Evolutionary conservation across 2,113 vertebrate species (phyloP), one percentile per base, ranked within the genome.

Genomic region (Rana temporaria): DNA sequence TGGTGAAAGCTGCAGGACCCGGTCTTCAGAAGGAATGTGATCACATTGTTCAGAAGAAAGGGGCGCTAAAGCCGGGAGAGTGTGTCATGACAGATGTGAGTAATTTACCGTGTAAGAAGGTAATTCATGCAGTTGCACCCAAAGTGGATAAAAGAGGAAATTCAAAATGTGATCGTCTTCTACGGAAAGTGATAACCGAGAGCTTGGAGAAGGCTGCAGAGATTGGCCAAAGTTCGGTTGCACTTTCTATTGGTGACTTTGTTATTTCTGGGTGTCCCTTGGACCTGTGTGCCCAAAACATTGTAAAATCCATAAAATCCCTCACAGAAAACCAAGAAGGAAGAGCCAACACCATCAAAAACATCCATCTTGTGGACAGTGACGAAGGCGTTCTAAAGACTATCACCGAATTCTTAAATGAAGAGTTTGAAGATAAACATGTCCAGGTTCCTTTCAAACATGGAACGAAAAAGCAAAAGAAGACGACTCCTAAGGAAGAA

Each of bases 101-200:
- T 1, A 87, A 20, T 0, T 93, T 97, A 0, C 87, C 78, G 0
- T 98, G 94, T 85, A 91, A 84, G 69, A 89, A 89, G 0, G 59
- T 98, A 15, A 93, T 98, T 56, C 95, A 96, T 0, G 93, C 90
- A 0, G 89, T 96, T 1, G 94, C 86, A 32, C 95, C 96, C 52
- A 38, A 0, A 7, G 96, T 90, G 92, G 85, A 53, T 0, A 0
- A 0, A 0, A 0, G 42, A 0, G 57, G 89, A 0, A 2, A 19
- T 19, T 6, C 32, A 0, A 86, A 16, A 42, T 84, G 90, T 0
- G 0, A 60, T 4, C 1, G 0, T 0, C 64, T 89, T 52, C 68
- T 98, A 53, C 94, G 68, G 32, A 90, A 6, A 71, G 86, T 32
- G 0, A 90, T 98, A 52, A 90, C 69, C 81, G 82, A 32, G 1